phyloP scores from a whole-genome alignment of 2,113 vertebrate species.

The Aegotheles bennettii region DNA sequence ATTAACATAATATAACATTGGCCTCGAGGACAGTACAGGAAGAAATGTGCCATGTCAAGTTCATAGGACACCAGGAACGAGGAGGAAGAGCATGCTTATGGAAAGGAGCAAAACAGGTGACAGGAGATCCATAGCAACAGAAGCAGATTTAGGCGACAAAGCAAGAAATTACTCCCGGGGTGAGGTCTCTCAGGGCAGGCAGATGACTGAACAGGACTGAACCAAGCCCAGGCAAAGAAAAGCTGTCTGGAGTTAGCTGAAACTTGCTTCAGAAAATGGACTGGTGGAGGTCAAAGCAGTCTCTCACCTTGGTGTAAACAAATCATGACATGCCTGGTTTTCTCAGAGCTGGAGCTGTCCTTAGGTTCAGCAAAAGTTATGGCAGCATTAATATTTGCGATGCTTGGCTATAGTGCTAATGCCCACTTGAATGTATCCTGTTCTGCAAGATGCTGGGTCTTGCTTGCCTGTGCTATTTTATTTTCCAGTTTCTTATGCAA shows the following conservation, averaged over 20 bases:
- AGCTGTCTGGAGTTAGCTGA: not conserved
- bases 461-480: not conserved
- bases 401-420: not conserved
- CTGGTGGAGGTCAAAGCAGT: not conserved
- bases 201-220: not conserved
- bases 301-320: not conserved
- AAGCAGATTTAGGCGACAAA: not conserved
- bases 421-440: not conserved
- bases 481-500: not conserved
- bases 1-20: not conserved
- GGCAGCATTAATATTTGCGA: not conserved
- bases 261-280: not conserved
- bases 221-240: not conserved
- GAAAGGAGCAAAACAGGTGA: accelerated
- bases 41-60: not conserved
- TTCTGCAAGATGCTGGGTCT: not conserved
- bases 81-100: accelerated
- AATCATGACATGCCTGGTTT: not conserved
- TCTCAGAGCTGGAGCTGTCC: not conserved
- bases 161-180: not conserved
- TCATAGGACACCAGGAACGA: not conserved
- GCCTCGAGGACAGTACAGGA: not conserved
- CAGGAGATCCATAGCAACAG: not conserved
- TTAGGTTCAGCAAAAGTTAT: not conserved
- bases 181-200: not conserved